Percentiles rank a stretch among this genome's conserved stretches.
Conservation (phyloP, 2,888 invertebrate species). For the Arrhopalites spinosus region DNA sequence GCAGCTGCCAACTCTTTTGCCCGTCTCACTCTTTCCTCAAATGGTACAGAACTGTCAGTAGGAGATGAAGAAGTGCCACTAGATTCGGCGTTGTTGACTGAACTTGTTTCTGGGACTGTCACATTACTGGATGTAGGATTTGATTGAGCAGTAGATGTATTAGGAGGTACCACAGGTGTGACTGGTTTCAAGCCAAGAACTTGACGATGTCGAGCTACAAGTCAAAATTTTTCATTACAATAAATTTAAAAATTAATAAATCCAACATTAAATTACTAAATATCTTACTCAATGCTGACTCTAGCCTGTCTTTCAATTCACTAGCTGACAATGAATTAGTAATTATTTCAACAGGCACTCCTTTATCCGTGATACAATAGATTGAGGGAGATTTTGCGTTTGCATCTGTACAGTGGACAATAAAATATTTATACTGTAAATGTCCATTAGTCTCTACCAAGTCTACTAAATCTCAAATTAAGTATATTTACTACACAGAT, state of each 20-base stretch:
- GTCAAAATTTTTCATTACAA: slow-evolving; percentile 70
- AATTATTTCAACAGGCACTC: slow-evolving; percentile 79
- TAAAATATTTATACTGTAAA: not conserved
- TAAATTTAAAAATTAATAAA: no score
- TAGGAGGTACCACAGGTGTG: not conserved
- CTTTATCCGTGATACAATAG: slow-evolving; percentile 84
- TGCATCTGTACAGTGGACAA: slow-evolving; percentile 38
- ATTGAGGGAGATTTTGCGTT: slow-evolving; percentile 67
- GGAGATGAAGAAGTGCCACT: slow-evolving; percentile 10
- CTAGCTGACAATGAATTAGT: slow-evolving; percentile 61
- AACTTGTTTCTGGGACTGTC: not conserved
- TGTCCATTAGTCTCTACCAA: not conserved
- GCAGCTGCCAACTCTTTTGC: slow-evolving; percentile 72
- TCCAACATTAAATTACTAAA: no score
- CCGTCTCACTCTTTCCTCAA: slow-evolving; percentile 67
- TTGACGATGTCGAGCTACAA: slow-evolving; percentile 65
- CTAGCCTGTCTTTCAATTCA: no score
- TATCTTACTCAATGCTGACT: no score
- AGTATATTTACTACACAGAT: slow-evolving; percentile 42
- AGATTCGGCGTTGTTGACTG: no score
- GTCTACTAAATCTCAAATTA: not conserved
- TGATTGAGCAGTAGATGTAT: not conserved
- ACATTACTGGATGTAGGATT: not conserved
- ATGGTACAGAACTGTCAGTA: not conserved
- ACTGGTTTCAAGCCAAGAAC: slow-evolving; percentile 23